phyloP scores from a whole-genome alignment of 2,797 vertebrate species.

The Gymnodraco acuticeps region DNA sequence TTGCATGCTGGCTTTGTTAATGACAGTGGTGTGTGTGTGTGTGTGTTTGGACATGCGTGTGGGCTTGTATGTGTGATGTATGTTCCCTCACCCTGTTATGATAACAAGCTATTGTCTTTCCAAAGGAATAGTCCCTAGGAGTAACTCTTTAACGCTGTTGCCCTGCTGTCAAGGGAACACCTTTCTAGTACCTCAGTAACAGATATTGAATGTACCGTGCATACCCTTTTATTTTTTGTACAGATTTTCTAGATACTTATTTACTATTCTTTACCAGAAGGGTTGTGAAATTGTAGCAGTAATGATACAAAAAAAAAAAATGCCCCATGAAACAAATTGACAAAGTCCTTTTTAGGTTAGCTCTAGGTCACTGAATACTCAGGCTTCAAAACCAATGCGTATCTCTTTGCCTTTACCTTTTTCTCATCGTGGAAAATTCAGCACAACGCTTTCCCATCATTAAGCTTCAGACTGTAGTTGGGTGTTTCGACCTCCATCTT shows the following conservation, averaged over 20 bases:
- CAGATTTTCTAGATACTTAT: conserved; percentile 86
- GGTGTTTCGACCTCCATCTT: conserved; percentile 55
- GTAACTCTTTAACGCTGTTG: conserved; percentile 84
- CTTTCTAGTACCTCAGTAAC: conserved; percentile 91
- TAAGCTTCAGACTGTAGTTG: conserved; percentile 51
- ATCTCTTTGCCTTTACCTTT: conserved; percentile 67
- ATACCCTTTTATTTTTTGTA: conserved; percentile 85
- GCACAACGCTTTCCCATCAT: conserved; percentile 67
- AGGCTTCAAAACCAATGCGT: conserved; percentile 72
- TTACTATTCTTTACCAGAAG: conserved; percentile 81
- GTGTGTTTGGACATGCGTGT: neutral
- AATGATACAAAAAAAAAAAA: conserved; percentile 60
- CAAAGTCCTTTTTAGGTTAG: conserved; percentile 58
- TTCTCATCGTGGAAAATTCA: conserved; percentile 66
- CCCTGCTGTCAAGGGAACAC: conserved; percentile 85
- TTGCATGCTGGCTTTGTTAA: conserved; percentile 73
- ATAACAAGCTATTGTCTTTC: conserved; percentile 80
- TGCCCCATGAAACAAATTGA: conserved; percentile 67
- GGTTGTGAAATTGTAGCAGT: conserved; percentile 80
- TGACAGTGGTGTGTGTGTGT: conserved; percentile 55
- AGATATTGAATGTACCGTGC: conserved; percentile 92
- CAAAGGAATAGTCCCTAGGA: conserved; percentile 80
- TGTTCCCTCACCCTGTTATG: conserved; percentile 65
- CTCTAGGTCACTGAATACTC: conserved; percentile 73
- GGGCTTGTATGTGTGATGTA: conserved; percentile 6